Base-by-base conservation (phyloP, 2,888 invertebrate species). In the Mythimna vitellina region DNA sequence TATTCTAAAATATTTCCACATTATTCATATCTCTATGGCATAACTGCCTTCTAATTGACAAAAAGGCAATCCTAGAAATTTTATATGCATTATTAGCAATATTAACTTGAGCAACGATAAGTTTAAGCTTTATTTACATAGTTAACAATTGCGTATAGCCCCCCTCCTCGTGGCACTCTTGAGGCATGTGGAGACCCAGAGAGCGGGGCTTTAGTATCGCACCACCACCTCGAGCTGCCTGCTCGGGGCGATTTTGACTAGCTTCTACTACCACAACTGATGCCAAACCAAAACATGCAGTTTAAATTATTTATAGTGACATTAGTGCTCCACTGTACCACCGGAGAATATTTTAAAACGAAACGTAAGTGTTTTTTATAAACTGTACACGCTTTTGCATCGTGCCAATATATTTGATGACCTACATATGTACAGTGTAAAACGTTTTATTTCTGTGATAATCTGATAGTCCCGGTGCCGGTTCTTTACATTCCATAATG, bases 41-140 rank as follows among this genome's bases (percentile, higher is more conserved):
- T 73, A 80, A 76, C 53, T 29, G 29, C 7, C 58, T 70, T 64
- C 62, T 49, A 70, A 81, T 75, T 76, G 62, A 60, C 73, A 66
- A 70, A 86, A 76, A 67, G 68, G 72, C 77, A 84, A 80, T 80
- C 62, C 54, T n/a, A 58, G 60, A 61, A 66, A 76, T 76, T 76
- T 73, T 54, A 77, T 77, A 80, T 76, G 70, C 65, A 73, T 76
- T 86, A 80, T 87, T 82, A 89, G 90, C 89, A 92, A 91, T 91
- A 89, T 88, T 90, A 89, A 87, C 89, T 91, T 91, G 86, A 83
- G 89, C 90, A 91, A 92, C 85, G 79, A 87, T 82, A 93, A 92
- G 90, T 93, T 94, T 90, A 93, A 91, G 87, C 90, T 92, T 92
- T 95, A 93, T 95, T 95, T 94, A 93, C 94, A 92, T 93, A 93